Evolutionary conservation across 1,140 invertebrate species (phyloP).

Genomic region (Conus betulinus): DNA sequence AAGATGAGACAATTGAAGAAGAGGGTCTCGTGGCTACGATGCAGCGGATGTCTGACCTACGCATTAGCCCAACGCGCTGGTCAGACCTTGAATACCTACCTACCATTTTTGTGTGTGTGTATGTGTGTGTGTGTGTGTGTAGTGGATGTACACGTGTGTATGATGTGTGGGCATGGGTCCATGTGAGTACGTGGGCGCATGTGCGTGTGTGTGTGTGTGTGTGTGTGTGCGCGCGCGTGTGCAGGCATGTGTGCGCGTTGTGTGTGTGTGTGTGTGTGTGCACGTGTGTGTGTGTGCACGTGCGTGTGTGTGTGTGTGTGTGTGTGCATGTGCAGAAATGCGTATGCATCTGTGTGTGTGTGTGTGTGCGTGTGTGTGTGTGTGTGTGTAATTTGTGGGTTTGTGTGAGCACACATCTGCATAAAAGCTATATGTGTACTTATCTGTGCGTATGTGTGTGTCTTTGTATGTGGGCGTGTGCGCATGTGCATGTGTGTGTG

Average conservation of each 20-base stretch:
- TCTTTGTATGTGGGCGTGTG: background rate
- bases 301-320: background rate
- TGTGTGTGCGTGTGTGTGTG: slow-evolving; percentile 8
- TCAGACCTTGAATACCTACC: too few species aligned
- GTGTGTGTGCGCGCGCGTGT: background rate
- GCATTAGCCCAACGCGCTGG: too few species aligned
- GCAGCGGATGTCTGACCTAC: too few species aligned
- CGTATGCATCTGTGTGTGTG: background rate
- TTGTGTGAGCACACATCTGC: too few species aligned
- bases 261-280: background rate
- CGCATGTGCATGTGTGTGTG: slow-evolving; percentile 19
- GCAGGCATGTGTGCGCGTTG: background rate
- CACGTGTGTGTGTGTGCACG: background rate
- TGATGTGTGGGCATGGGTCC: background rate
- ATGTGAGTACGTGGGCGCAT: background rate
- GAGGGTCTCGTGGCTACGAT: too few species aligned
- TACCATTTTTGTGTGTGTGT: background rate
- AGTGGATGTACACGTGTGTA: background rate
- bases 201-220: background rate
- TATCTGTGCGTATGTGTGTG: slow-evolving; percentile 9
- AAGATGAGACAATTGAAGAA: too few species aligned
- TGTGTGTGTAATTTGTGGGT: slow-evolving; percentile 4
- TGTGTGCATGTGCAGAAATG: background rate
- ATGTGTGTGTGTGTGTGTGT: background rate
- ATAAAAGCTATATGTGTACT: background rate